Evolutionary conservation across 2,113 vertebrate species (phyloP).

Genomic region (Illadopsis cleaveri): DNA sequence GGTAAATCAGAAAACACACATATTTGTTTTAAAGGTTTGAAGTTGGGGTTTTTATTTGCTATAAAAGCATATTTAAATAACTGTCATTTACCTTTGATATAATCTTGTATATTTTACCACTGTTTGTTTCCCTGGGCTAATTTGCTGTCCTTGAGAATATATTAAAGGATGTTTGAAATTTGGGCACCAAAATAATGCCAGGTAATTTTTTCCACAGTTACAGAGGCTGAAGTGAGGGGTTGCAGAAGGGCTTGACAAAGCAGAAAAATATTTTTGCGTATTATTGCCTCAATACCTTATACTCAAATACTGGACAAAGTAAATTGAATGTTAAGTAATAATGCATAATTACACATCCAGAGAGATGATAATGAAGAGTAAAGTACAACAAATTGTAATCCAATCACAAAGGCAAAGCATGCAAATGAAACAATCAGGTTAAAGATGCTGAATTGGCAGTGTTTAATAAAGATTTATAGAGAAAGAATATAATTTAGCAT

Average conservation of each 20-base stretch:
- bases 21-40: background rate
- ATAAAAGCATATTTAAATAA: background rate
- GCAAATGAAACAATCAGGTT: slow-evolving; percentile 40
- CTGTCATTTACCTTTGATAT: background rate
- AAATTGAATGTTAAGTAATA: slow-evolving; percentile 36
- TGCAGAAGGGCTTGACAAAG: background rate
- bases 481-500: slow-evolving; percentile 3
- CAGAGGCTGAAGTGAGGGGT: background rate
- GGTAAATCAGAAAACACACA: background rate
- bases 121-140: background rate
- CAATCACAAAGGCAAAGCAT: slow-evolving; percentile 32
- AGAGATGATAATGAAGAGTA: slow-evolving; percentile 13
- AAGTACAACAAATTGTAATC: slow-evolving; percentile 44
- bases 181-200: background rate
- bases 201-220: background rate
- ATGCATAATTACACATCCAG: slow-evolving; percentile 33
- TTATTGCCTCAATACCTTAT: background rate
- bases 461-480: slow-evolving; percentile 28
- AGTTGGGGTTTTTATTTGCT: background rate
- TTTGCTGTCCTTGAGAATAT: background rate
- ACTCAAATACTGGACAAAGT: background rate
- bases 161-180: background rate
- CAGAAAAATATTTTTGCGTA: background rate
- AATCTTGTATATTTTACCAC: background rate
- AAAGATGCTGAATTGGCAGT: slow-evolving; percentile 25